Base-by-base conservation (phyloP, 1,140 invertebrate species). In the Centruroides sculpturatus region DNA sequence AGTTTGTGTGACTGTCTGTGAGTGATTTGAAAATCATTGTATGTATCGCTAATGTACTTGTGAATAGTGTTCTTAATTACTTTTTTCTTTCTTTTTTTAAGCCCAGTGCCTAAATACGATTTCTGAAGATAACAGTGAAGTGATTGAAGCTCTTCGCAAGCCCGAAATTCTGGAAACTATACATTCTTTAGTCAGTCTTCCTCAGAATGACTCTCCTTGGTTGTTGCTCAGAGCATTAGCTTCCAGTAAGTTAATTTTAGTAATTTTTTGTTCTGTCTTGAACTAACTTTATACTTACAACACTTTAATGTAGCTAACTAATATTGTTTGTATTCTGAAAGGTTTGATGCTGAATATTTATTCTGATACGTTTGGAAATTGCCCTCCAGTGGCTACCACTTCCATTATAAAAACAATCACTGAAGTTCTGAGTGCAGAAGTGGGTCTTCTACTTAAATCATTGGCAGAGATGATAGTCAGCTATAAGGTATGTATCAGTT, bases 41-140 rank as follows among this genome's bases (percentile, higher is more conserved):
- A 23, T 2, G 23, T 57, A 50, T 50, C 51, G 46, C 5, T 46
- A 11, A 47, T 34, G 34, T 12, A 48, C 10, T 64, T n/a, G 13
- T 36, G 34, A 53, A 5, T 48, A 48, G 48, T 56, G 1, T 11
- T 6, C 4, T 57, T 55, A 23, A 23, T 23, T 23, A 23, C 23
- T 23, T 34, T 35, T 55, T 9, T 47, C 66, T 52, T 50, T 66
- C 41, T 64, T 57, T 57, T 56, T 69, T 69, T n/a, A 56, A 70
- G 75, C 80, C 35, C 82, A 85, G 61, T 84, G 81, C 66, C 71
- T 85, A 12, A 73, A 83, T 59, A 82, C 83, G 46, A 76, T 85
- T 54, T 77, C 81, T 3, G 85, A 86, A 73, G 82, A 85, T 55
- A 85, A 85, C 73, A 65, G 72, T 8, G 66, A 68, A 55, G 78